A percentile compares a stretch with the other conserved stretches of the same genome.
phyloP scores from a whole-genome alignment of 2,797 vertebrate species.

The Fringilla coelebs region DNA sequence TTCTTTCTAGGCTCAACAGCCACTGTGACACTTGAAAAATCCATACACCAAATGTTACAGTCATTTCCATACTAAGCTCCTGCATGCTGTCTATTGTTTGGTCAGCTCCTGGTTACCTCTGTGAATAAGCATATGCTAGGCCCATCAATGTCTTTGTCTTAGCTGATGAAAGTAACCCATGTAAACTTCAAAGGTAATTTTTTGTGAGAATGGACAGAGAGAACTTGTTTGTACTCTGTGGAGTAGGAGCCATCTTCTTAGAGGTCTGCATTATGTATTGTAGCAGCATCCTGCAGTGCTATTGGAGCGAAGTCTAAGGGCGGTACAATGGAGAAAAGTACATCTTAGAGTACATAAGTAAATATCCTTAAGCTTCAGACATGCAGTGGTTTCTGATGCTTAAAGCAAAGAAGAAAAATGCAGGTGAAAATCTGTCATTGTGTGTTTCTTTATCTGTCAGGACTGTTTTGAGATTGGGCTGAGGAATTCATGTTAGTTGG shows the following conservation, averaged over 20 bases:
- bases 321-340: neutral
- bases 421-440: neutral
- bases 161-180: neutral
- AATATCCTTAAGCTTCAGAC: neutral
- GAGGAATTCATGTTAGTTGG: neutral
- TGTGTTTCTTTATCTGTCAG: neutral
- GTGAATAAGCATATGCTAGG: neutral
- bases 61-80: neutral
- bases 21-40: neutral
- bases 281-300: neutral
- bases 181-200: neutral
- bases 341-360: neutral
- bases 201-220: neutral
- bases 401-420: neutral
- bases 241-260: neutral
- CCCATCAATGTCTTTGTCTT: neutral
- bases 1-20: neutral
- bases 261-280: neutral
- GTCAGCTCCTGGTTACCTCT: neutral
- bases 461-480: neutral
- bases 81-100: neutral
- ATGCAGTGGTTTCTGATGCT: neutral
- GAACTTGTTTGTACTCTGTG: neutral
- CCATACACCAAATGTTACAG: neutral
- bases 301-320: neutral